Percentiles rank a stretch among this genome's conserved stretches.
Conservation (phyloP, 2,113 vertebrate genomes). For the Zonotrichia leucophrys region DNA sequence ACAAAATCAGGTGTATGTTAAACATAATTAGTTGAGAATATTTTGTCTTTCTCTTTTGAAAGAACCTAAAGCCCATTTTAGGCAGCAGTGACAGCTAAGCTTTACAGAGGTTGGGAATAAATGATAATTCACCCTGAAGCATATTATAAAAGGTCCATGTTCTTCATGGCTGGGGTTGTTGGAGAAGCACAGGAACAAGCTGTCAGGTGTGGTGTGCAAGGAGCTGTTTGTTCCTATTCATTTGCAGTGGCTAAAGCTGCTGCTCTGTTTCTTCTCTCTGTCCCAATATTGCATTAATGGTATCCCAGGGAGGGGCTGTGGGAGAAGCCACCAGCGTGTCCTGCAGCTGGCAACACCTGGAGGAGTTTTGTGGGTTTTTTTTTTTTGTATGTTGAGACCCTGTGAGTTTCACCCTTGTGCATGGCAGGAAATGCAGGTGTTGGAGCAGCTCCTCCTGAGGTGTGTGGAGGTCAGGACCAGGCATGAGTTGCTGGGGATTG, state of each 20-base stretch:
- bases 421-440: background rate
- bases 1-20: background rate
- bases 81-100: background rate
- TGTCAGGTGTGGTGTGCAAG: background rate
- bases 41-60: background rate
- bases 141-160: background rate
- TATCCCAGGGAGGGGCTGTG: background rate
- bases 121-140: background rate
- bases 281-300: fast-evolving
- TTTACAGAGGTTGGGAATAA: background rate
- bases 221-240: background rate
- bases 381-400: fast-evolving
- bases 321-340: fast-evolving
- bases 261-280: background rate
- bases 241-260: background rate
- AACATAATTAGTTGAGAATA: background rate
- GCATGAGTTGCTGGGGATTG: background rate
- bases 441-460: background rate
- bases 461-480: fast-evolving
- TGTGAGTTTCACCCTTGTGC: fast-evolving
- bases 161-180: background rate
- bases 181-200: conserved; percentile 9
- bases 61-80: background rate
- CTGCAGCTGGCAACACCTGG: background rate
- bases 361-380: background rate